Conservation (phyloP, 2,888 invertebrate species). For the Tinea semifulvella region DNA sequence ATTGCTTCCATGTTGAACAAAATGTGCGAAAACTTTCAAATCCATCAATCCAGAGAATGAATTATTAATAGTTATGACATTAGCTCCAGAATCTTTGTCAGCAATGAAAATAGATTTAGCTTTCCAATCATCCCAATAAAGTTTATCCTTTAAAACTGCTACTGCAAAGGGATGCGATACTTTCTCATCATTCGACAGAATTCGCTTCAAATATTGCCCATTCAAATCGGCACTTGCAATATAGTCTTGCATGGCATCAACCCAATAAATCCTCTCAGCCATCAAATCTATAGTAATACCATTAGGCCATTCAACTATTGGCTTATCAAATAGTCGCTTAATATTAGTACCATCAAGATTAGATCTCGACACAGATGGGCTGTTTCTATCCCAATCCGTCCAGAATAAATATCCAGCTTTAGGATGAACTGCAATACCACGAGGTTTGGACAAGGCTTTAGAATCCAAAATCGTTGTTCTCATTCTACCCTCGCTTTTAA, state of each 20-base stretch:
- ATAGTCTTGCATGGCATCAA: constrained; percentile 83
- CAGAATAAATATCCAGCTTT: constrained; percentile 81
- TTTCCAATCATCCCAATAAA: constrained; percentile 94
- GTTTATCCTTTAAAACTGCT: constrained; percentile 82
- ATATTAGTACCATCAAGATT: constrained; percentile 80
- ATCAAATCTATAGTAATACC: constrained; percentile 87
- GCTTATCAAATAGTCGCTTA: constrained; percentile 70
- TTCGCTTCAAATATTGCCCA: constrained; percentile 73
- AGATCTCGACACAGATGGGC: constrained; percentile 81
- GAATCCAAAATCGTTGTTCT: constrained; percentile 77
- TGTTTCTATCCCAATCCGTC: constrained; percentile 87
- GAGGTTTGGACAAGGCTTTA: constrained; percentile 73
- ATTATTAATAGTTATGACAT: constrained; percentile 67
- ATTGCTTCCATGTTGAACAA: constrained; percentile 78
- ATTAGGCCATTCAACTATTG: constrained; percentile 84
- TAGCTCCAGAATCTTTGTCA: constrained; percentile 78
- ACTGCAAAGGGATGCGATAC: constrained; percentile 88
- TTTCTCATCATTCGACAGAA: constrained; percentile 70
- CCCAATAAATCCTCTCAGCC: constrained; percentile 86
- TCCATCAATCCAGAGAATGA: constrained; percentile 82
- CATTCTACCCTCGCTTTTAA: constrained; percentile 71
- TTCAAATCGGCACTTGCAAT: constrained; percentile 80
- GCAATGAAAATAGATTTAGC: constrained; percentile 80
- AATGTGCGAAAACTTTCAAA: constrained; percentile 79
- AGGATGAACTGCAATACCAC: constrained; percentile 87